Percentiles rank a stretch among this genome's conserved stretches.
Evolutionary conservation across 2,888 invertebrate species (phyloP).

Genomic region (Heliconius charithonia): DNA sequence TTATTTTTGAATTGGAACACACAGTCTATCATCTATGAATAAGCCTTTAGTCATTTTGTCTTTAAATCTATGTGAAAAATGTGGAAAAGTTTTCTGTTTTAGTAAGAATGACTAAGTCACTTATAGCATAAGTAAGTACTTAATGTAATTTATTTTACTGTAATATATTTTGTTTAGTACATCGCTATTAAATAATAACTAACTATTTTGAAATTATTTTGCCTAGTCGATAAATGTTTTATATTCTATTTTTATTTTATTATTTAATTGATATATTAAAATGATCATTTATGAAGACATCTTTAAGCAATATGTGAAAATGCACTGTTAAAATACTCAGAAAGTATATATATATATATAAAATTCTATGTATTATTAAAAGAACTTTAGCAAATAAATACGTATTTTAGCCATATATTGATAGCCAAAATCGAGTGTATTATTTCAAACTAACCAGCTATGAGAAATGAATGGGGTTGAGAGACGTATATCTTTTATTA

Average conservation of each 20-base stretch:
- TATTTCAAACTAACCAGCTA: too few relatives aligned
- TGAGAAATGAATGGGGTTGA: background rate
- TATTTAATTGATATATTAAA: background rate
- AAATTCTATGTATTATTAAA: too few relatives aligned
- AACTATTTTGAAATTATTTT: constrained; percentile 4
- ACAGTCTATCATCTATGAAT: background rate
- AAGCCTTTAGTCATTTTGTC: background rate
- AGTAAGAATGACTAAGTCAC: constrained; percentile 28
- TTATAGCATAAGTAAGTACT: constrained; percentile 32
- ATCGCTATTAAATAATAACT: constrained; percentile 1
- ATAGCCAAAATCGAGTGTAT: too few relatives aligned
- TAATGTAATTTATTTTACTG: constrained; percentile 35
- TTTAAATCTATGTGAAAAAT: background rate
- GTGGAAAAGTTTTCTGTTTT: background rate
- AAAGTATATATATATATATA: background rate
- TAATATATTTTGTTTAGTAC: background rate
- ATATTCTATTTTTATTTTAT: background rate
- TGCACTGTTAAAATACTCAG: background rate
- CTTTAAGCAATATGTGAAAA: background rate
- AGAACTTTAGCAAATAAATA: too few relatives aligned
- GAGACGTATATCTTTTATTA: constrained; percentile 14
- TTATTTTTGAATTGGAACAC: background rate
- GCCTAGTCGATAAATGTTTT: constrained; percentile 5
- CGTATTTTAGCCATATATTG: too few relatives aligned
- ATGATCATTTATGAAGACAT: background rate